These are phyloP conservation scores for Corbicula japonica DNA, from an alignment of 2,888 invertebrate genomes.

Conservation along the genomic window DNA sequence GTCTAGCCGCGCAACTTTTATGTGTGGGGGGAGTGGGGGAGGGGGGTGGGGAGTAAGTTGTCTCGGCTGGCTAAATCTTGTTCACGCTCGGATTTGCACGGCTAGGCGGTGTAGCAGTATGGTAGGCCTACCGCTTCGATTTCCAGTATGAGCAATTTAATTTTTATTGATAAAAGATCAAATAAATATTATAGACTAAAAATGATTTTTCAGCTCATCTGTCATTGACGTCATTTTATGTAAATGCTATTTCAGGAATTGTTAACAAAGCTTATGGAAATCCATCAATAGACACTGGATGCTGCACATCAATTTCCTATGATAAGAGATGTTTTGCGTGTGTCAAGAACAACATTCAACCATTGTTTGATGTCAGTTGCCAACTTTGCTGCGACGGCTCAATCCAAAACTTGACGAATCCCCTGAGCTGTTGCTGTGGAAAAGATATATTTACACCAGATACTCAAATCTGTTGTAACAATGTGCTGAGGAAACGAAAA, in stretches of 20 bases:
- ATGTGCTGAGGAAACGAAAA: conserved; percentile 28
- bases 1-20: too few relatives aligned
- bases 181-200: background rate
- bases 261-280: conserved; percentile 45
- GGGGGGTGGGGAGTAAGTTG: too few relatives aligned
- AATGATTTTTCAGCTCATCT: background rate
- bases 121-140: background rate
- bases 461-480: conserved; percentile 42
- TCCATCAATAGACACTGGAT: conserved; percentile 38
- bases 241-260: conserved; percentile 14
- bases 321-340: conserved; percentile 50
- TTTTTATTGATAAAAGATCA: too few relatives aligned
- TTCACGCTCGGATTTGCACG: too few relatives aligned
- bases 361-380: conserved; percentile 49
- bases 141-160: too few relatives aligned
- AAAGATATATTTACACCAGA: conserved; percentile 47
- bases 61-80: too few relatives aligned
- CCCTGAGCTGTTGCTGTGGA: conserved; percentile 55
- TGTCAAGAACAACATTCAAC: conserved; percentile 7
- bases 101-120: too few relatives aligned
- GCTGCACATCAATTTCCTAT: conserved; percentile 44
- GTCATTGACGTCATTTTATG: too few relatives aligned
- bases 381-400: conserved; percentile 55
- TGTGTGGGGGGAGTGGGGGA: too few relatives aligned
- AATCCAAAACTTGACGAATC: conserved; percentile 43